phyloP scores from a whole-genome alignment of 2,113 vertebrate species.

The Marmota monax region DNA sequence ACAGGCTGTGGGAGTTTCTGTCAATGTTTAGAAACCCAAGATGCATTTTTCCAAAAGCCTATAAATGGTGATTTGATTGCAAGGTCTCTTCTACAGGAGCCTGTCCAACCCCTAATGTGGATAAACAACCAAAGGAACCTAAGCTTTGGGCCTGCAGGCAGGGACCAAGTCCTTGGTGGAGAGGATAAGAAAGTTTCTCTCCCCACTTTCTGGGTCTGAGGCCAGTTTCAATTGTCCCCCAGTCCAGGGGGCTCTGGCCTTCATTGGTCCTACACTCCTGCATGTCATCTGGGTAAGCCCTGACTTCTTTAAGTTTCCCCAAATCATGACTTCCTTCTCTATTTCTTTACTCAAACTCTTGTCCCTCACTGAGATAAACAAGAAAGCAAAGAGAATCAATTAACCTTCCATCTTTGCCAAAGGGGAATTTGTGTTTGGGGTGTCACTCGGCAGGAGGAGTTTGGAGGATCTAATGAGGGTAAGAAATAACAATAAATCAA shows the following conservation, averaged over 20 bases:
- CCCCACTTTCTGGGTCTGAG: not conserved
- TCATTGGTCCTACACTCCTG: not conserved
- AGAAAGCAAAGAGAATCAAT: not conserved
- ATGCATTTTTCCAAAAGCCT: not conserved
- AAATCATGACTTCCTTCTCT: not conserved
- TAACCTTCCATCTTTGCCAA: slow-evolving; percentile 20
- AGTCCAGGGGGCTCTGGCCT: not conserved
- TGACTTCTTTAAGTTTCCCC: not conserved
- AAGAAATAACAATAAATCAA: not conserved
- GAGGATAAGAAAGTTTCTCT: not conserved
- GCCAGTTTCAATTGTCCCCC: not conserved
- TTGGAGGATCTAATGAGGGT: not conserved
- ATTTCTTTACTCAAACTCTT: not conserved
- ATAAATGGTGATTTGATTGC: not conserved
- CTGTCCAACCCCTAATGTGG: not conserved
- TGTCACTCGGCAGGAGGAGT: not conserved
- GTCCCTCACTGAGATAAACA: not conserved
- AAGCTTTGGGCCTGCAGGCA: not conserved
- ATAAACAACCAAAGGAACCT: not conserved
- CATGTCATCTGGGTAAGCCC: not conserved
- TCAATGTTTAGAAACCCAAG: slow-evolving; percentile 20
- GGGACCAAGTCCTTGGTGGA: not conserved
- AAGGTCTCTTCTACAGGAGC: not conserved
- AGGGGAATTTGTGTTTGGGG: not conserved
- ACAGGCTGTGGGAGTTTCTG: not conserved